phyloP scores from a whole-genome alignment of 2,888 invertebrate species.

The Chironomus riparius region DNA sequence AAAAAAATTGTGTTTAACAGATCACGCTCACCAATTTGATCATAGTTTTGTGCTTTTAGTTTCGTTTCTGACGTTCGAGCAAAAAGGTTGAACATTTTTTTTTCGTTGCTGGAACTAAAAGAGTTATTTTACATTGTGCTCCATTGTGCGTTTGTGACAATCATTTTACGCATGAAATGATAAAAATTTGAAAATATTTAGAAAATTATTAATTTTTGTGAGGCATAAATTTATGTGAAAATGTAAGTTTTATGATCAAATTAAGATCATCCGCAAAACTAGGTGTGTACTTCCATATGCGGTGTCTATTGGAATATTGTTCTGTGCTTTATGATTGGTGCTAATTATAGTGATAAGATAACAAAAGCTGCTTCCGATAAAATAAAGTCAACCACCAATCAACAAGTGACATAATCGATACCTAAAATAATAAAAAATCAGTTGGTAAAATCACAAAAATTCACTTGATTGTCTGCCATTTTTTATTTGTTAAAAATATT shows the following conservation, averaged over 20 bases:
- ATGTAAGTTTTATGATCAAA: not conserved
- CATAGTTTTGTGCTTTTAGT: slow-evolving; percentile 4
- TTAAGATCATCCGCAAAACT: not conserved
- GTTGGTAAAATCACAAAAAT: not conserved
- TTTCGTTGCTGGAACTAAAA: not conserved
- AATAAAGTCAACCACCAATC: not conserved
- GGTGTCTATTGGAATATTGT: not conserved
- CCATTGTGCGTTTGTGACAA: not conserved
- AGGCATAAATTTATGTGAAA: not conserved
- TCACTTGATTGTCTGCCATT: slow-evolving; percentile 26
- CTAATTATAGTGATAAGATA: not conserved
- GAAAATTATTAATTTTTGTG: not conserved
- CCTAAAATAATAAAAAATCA: not conserved
- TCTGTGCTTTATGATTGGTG: not conserved
- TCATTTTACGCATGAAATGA: not conserved
- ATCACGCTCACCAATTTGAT: not conserved
- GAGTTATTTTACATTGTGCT: not conserved
- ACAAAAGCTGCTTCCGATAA: not conserved
- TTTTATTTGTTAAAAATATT: not conserved
- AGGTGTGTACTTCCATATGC: slow-evolving; percentile 20
- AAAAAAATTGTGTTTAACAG: not conserved
- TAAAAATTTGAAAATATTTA: not conserved
- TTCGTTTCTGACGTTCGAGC: slow-evolving; percentile 17
- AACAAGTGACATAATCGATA: not conserved
- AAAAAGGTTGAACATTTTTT: not conserved